Conservation (phyloP, 2,113 vertebrate genomes). For the Accipiter cooperii region DNA sequence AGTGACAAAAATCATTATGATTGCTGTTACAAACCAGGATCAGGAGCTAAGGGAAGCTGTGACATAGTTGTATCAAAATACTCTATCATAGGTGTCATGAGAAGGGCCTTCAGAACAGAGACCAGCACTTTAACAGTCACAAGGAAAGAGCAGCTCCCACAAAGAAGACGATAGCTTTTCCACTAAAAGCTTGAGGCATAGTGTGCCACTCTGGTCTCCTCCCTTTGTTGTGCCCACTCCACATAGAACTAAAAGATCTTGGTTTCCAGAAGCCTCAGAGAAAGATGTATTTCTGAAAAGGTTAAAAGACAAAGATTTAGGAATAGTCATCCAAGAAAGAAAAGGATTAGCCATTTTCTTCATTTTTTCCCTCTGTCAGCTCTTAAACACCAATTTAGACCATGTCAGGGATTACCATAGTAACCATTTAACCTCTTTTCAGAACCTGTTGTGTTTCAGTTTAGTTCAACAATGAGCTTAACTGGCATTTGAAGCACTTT, state of each 20-base stretch:
- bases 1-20: not conserved
- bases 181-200: not conserved
- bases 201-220: not conserved
- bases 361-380: not conserved
- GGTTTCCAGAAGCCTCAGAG: not conserved
- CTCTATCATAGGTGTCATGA: not conserved
- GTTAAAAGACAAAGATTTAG: not conserved
- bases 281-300: conserved; percentile 13
- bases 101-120: not conserved
- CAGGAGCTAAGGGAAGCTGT: not conserved
- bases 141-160: not conserved
- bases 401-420: conserved; percentile 51
- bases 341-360: conserved; percentile 5
- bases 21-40: not conserved
- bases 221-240: not conserved
- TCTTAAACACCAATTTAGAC: conserved; percentile 41
- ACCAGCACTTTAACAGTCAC: not conserved
- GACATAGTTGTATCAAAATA: not conserved
- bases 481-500: conserved; percentile 36
- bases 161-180: not conserved
- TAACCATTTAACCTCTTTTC: conserved; percentile 55
- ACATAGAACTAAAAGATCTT: not conserved
- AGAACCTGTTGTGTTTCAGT: conserved; percentile 29
- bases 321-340: not conserved
- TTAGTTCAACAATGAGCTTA: conserved; percentile 23